Conservation (phyloP, 2,113 vertebrate genomes). For the Cisticola juncidis region DNA sequence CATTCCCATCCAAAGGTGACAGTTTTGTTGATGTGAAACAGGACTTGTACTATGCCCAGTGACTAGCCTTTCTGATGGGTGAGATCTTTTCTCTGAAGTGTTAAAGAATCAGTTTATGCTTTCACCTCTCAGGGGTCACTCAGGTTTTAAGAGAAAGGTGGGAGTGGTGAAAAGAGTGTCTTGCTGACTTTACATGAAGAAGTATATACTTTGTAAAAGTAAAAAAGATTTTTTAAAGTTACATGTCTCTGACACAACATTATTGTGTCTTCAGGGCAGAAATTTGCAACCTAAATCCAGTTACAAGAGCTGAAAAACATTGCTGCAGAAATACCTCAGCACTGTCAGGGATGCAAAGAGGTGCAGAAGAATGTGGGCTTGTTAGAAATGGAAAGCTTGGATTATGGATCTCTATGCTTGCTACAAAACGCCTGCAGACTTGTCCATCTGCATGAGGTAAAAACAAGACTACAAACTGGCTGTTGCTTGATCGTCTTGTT, state of each 20-base stretch:
- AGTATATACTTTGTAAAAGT: background rate
- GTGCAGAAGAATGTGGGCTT: background rate
- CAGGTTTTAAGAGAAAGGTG: background rate
- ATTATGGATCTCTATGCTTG: background rate
- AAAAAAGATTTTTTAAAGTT: background rate
- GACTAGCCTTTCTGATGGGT: background rate
- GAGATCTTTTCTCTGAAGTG: background rate
- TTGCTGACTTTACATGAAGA: background rate
- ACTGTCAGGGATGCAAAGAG: background rate
- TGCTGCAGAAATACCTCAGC: background rate
- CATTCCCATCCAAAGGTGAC: background rate
- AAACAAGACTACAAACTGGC: background rate
- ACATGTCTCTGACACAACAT: background rate
- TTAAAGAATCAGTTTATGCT: background rate
- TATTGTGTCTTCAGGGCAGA: background rate
- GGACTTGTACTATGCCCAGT: fast-evolving
- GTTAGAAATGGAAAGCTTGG: background rate
- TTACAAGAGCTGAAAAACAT: background rate
- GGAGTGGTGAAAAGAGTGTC: background rate
- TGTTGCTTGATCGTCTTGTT: background rate
- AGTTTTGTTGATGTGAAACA: background rate
- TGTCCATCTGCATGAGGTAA: background rate
- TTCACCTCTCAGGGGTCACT: background rate
- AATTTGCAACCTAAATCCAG: background rate
- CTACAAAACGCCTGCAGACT: background rate